phyloP scores from a whole-genome alignment of 2,888 invertebrate genomes.

The Malthinus seriepunctatus region DNA sequence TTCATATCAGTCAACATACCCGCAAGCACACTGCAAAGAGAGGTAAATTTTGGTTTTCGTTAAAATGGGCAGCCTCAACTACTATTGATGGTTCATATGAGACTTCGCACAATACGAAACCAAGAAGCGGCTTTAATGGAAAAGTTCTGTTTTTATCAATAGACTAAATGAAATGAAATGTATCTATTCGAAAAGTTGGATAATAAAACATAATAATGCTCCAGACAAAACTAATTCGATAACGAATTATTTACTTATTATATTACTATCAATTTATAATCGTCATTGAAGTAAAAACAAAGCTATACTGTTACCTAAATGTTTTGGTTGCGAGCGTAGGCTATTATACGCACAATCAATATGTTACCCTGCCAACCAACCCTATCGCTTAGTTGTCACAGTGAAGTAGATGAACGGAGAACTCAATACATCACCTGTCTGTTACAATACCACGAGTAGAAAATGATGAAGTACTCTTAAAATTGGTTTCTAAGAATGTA shows the following conservation, averaged over 20 bases:
- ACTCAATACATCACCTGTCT: constrained; percentile 31
- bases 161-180: too few relatives aligned
- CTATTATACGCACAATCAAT: constrained; percentile 25
- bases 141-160: too few relatives aligned
- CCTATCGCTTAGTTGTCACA: constrained; percentile 28
- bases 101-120: too few relatives aligned
- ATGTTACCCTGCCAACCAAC: constrained; percentile 24
- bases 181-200: too few relatives aligned
- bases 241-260: too few relatives aligned
- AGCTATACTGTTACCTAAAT: too few relatives aligned
- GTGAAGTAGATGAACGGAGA: constrained; percentile 26
- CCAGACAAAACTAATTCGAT: too few relatives aligned
- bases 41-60: constrained; percentile 5
- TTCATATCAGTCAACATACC: constrained; percentile 27
- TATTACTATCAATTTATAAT: too few relatives aligned
- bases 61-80: constrained; percentile 9
- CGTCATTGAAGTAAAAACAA: too few relatives aligned
- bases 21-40: constrained; percentile 13
- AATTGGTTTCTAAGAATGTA: constrained; percentile 29
- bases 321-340: constrained; percentile 3
- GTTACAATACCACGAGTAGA: constrained; percentile 28
- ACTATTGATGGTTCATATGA: neutral
- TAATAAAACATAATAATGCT: too few relatives aligned
- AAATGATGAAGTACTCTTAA: constrained; percentile 30
- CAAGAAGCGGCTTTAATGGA: too few relatives aligned